Evolutionary conservation across 2,797 vertebrate species (phyloP), one percentile per base, ranked within the genome.

Genomic region (Fistularia commersonii): DNA sequence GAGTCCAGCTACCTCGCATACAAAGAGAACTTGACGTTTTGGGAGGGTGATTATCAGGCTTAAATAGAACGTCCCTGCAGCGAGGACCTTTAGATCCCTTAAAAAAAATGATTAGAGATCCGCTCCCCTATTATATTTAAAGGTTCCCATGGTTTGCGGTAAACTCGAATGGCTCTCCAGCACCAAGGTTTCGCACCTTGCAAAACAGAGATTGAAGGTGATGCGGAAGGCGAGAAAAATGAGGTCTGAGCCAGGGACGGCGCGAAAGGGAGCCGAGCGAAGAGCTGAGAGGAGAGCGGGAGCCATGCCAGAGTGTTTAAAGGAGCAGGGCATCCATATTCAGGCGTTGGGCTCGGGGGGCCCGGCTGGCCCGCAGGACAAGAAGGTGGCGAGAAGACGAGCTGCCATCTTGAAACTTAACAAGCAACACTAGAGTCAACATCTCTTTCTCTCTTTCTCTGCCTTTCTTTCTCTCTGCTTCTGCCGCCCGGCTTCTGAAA

Each of bases 291-390:
- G 59, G 50, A 51, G 32, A 53, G 40, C 6, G 31, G 48, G 51
- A 57, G 58, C 5, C 11, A 38, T 45, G 71, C 73, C 76, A 72
- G 23, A 36, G 23, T 64, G 76, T 78, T 67, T 68, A 65, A 52
- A 74, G 69, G 60, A 80, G 69, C 75, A 11, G 59, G 59, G 56
- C 74, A 84, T 88, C 71, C 83, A 85, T 87, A 88, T 88, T 88
- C 81, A 88, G 79, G 61, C 44, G 1, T 41, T 40, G 54, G 66
- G 52, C 74, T 67, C 63, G 39, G 41, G 77, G 74, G 74, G 57
- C 72, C 59, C 61, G 23, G 69, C 53, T 77, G 74, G 63, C 64
- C 69, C 73, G 68, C 71, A 60, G 52, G 60, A 59, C 47, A 42
- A 83, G 69, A 84, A 85, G 77, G 80, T 83, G 72, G 60, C 74